phyloP scores from a whole-genome alignment of 2,888 invertebrate genomes.

The Copidosoma aretas region DNA sequence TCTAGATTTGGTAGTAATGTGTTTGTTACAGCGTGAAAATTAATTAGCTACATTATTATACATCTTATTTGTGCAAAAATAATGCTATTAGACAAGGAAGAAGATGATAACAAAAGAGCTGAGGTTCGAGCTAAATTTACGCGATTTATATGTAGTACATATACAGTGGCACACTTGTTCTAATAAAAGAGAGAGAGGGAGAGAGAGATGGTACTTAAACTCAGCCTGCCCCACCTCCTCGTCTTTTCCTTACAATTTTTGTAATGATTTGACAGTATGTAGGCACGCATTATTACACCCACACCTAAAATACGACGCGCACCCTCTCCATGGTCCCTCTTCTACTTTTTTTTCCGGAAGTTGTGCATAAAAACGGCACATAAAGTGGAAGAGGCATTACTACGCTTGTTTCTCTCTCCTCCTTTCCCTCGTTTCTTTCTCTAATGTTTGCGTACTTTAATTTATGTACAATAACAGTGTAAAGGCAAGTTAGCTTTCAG shows the following conservation, averaged over 20 bases:
- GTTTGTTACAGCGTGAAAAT: no score
- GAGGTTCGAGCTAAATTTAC: constrained; percentile 30
- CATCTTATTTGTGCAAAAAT: no score
- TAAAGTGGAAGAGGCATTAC: constrained; percentile 47
- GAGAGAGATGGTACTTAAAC: no score
- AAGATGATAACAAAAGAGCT: not conserved
- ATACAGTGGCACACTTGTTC: no score
- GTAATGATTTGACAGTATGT: no score
- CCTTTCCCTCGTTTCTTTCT: not conserved
- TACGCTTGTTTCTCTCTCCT: constrained; percentile 23
- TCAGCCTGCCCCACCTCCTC: not conserved
- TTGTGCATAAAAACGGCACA: constrained; percentile 34
- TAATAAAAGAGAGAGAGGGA: not conserved
- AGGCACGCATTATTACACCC: constrained; percentile 5
- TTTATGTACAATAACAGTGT: no score
- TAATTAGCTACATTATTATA: no score
- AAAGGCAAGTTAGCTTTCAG: not conserved
- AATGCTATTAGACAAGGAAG: no score
- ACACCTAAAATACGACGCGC: no score
- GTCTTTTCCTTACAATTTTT: not conserved
- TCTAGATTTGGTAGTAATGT: no score
- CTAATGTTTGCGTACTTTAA: not conserved
- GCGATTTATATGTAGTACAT: constrained; percentile 2
- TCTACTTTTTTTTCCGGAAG: constrained; percentile 1
- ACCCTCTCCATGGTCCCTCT: no score